Percentiles rank a stretch among this genome's conserved stretches.
Evolutionary conservation across 1,140 invertebrate species (phyloP).

Genomic region (Rhysida immarginata): DNA sequence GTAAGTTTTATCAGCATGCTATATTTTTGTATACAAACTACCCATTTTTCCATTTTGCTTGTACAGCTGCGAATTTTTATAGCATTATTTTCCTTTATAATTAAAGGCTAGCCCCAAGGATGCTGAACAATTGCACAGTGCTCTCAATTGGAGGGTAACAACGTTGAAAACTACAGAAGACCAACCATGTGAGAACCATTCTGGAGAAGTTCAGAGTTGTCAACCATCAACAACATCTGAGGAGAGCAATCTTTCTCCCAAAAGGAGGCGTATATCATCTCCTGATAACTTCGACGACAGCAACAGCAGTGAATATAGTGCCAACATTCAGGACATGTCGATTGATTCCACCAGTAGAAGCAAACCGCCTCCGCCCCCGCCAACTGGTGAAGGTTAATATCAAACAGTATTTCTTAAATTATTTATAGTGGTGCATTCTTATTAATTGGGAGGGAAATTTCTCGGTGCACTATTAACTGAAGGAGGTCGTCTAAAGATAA

Average conservation of each 20-base stretch:
- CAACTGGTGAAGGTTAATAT: no score
- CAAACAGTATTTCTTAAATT: no score
- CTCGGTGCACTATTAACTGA: no score
- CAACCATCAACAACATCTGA: background rate
- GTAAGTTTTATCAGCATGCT: slow-evolving; percentile 25
- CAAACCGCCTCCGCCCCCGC: no score
- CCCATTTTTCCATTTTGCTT: background rate
- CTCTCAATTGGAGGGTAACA: slow-evolving; percentile 46
- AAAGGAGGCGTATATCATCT: background rate
- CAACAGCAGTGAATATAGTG: background rate
- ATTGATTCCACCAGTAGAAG: background rate
- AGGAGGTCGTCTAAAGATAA: no score
- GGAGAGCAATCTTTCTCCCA: background rate
- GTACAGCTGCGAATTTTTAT: background rate
- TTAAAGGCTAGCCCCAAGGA: slow-evolving; percentile 56
- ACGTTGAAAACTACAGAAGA: slow-evolving; percentile 17
- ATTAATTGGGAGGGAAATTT: no score
- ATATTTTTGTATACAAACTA: background rate
- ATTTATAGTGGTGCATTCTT: no score
- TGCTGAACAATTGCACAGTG: slow-evolving; percentile 51
- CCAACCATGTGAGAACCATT: background rate
- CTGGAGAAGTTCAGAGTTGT: background rate
- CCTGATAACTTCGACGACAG: background rate
- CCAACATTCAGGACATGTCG: background rate
- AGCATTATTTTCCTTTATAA: background rate